A percentile compares a stretch with the other conserved stretches of the same genome.
These are phyloP conservation scores for Cetoscarus ocellatus DNA, from an alignment of 2,797 vertebrate species.

Conservation along the genomic window DNA sequence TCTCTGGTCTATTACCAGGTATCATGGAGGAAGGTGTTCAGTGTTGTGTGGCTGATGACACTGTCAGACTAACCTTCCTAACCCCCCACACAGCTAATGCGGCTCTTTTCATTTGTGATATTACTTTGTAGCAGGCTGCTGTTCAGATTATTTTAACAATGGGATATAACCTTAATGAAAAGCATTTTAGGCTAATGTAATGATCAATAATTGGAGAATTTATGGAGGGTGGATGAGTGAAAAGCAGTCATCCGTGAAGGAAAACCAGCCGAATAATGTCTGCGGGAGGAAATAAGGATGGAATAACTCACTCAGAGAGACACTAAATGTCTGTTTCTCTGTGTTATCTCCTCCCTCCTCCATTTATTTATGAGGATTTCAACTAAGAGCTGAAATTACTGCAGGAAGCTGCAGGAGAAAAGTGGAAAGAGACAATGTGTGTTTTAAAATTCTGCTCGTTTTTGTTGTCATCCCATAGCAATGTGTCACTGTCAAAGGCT, in stretches of 20 bases:
- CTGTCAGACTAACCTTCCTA: conserved; percentile 25
- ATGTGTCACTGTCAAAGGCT: conserved; percentile 85
- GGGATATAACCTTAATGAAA: conserved; percentile 65
- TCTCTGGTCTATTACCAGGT: conserved; percentile 18
- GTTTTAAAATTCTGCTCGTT: conserved; percentile 83
- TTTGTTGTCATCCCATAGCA: conserved; percentile 79
- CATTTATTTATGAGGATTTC: conserved; percentile 63
- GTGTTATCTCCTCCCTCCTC: conserved; percentile 41
- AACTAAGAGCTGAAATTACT: conserved; percentile 34
- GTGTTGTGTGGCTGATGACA: conserved; percentile 51
- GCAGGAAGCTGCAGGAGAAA: conserved; percentile 13
- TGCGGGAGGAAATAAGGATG: conserved; percentile 47
- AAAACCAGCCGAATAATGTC: conserved; percentile 62
- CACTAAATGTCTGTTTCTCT: conserved; percentile 50
- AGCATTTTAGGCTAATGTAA: conserved; percentile 65
- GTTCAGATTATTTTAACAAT: conserved; percentile 61
- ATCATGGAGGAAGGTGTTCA: conserved; percentile 38
- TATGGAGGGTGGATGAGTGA: conserved; percentile 73
- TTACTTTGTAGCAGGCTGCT: conserved; percentile 22
- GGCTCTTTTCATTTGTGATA: conserved; percentile 42
- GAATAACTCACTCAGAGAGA: conserved; percentile 58
- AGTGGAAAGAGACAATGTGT: conserved; percentile 45
- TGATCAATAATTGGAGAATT: conserved; percentile 70
- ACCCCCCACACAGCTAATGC: conserved; percentile 38
- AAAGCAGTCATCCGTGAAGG: conserved; percentile 58